A percentile compares a stretch with the other conserved stretches of the same genome.
These are phyloP conservation scores for Leptopilina boulardi DNA, from an alignment of 1,140 invertebrate species.

Conservation along the genomic window DNA sequence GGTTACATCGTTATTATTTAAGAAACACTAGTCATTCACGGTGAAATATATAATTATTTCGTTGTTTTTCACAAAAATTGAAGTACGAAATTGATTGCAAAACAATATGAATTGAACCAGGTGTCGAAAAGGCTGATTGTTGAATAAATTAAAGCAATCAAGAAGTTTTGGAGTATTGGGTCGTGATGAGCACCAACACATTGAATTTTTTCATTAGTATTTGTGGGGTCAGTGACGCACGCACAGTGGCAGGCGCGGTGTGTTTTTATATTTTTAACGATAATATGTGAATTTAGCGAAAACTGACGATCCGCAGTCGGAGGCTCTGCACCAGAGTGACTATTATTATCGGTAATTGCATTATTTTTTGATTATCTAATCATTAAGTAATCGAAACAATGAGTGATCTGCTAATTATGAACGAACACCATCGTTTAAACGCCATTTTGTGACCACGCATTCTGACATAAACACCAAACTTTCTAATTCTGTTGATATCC, in stretches of 20 bases:
- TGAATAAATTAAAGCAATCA: conserved; percentile 7
- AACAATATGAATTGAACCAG: background rate
- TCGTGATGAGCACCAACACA: conserved; percentile 32
- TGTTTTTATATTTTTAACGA: conserved; percentile 45
- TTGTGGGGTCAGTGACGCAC: conserved; percentile 43
- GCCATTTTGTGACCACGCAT: conserved; percentile 65
- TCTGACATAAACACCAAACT: conserved; percentile 64
- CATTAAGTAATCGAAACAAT: background rate
- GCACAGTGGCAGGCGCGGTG: conserved; percentile 46
- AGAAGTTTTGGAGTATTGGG: background rate
- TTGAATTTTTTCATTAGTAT: background rate
- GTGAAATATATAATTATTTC: background rate
- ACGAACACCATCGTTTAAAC: conserved; percentile 46
- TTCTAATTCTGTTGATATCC: conserved; percentile 58
- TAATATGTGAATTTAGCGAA: conserved; percentile 51
- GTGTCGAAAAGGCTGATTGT: background rate
- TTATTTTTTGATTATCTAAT: background rate
- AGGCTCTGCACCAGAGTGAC: conserved; percentile 32
- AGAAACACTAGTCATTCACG: background rate
- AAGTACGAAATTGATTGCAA: background rate
- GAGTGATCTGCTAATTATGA: conserved; percentile 16
- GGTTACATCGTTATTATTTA: background rate
- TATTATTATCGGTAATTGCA: conserved; percentile 2
- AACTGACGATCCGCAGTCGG: conserved; percentile 44
- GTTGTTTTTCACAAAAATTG: background rate